phyloP scores from a whole-genome alignment of 2,113 vertebrate species.

The Tyto alba region DNA sequence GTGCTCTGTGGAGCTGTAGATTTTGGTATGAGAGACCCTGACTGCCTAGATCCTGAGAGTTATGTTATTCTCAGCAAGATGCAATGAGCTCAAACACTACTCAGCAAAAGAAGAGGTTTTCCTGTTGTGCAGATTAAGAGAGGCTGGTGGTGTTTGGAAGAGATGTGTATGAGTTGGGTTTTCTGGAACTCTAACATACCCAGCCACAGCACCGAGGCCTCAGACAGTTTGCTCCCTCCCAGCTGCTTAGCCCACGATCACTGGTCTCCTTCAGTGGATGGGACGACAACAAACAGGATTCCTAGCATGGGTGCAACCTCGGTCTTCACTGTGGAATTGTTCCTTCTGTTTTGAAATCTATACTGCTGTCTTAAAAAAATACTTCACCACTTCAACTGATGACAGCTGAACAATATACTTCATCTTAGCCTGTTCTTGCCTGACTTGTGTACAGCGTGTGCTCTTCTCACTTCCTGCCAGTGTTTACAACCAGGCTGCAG shows the following conservation, averaged over 20 bases:
- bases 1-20: not conserved
- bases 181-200: not conserved
- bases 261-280: not conserved
- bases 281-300: not conserved
- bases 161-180: not conserved
- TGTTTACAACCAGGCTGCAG: not conserved
- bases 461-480: not conserved
- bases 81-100: not conserved
- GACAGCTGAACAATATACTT: not conserved
- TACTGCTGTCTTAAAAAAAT: not conserved
- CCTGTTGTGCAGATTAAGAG: not conserved
- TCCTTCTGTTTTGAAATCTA: not conserved
- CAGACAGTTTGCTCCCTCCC: not conserved
- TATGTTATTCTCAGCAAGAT: not conserved
- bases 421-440: not conserved
- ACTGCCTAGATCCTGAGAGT: not conserved
- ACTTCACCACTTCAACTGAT: not conserved
- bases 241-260: not conserved
- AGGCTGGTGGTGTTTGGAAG: not conserved
- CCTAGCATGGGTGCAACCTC: not conserved
- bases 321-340: not conserved
- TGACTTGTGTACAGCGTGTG: not conserved
- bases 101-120: not conserved
- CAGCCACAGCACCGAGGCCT: not conserved
- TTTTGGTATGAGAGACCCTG: not conserved